Evolutionary conservation across 2,113 vertebrate species (phyloP).

Genomic region (Pseudorectes ferrugineus): DNA sequence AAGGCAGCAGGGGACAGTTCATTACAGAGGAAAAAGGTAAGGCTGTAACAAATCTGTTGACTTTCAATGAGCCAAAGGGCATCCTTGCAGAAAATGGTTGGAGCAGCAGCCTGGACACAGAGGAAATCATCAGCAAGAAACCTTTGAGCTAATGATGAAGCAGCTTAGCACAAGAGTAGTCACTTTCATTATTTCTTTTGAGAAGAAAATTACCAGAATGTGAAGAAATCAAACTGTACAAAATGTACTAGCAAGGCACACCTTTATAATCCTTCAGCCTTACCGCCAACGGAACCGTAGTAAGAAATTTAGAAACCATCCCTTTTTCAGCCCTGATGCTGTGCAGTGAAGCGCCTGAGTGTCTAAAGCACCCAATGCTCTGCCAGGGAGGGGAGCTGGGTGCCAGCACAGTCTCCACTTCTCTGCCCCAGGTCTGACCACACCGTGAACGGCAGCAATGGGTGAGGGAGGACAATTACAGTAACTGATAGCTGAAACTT

Average conservation of each 20-base stretch:
- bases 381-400: neutral
- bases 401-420: neutral
- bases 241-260: neutral
- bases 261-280: neutral
- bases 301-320: neutral
- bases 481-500: neutral
- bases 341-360: neutral
- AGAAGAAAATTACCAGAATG: neutral
- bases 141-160: neutral
- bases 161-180: neutral
- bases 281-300: neutral
- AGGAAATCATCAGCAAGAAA: neutral
- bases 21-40: neutral
- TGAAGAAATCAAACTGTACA: neutral
- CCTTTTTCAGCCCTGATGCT: neutral
- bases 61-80: neutral
- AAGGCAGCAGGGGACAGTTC: neutral
- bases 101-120: neutral
- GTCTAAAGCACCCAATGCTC: neutral
- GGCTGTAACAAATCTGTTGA: neutral
- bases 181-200: neutral
- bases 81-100: neutral
- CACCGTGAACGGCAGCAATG: fast-evolving
- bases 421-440: neutral
- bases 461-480: neutral